Evolutionary conservation across 2,113 vertebrate species (phyloP).

Genomic region (Hystrix brachyura): DNA sequence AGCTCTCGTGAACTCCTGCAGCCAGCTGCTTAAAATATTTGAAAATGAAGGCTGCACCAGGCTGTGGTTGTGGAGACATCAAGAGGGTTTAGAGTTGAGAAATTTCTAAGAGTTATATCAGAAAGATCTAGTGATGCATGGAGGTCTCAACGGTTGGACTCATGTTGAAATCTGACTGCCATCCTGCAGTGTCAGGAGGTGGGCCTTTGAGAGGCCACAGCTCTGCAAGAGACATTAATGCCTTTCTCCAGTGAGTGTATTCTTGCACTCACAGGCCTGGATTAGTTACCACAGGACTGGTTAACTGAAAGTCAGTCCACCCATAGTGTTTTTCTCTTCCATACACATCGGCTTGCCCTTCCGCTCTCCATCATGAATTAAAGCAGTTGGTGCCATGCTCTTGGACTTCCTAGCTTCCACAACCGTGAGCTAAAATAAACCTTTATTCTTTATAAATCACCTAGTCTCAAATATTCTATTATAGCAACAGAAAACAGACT

Average conservation of each 20-base stretch:
- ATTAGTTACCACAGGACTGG: not conserved
- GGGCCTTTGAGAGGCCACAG: not conserved
- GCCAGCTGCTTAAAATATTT: not conserved
- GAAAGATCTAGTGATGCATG: not conserved
- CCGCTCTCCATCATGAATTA: not conserved
- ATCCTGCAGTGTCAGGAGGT: not conserved
- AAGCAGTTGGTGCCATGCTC: not conserved
- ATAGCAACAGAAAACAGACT: not conserved
- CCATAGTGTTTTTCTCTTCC: not conserved
- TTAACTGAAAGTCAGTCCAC: not conserved
- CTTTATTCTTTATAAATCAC: not conserved
- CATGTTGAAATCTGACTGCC: not conserved
- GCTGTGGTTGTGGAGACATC: not conserved
- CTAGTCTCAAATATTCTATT: not conserved
- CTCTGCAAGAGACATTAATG: too few relatives aligned
- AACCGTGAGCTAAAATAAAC: not conserved
- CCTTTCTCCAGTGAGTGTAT: not conserved
- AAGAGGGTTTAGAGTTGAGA: not conserved
- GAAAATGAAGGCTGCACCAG: not conserved
- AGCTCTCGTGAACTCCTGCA: too few relatives aligned
- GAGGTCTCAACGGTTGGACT: not conserved
- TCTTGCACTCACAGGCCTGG: not conserved
- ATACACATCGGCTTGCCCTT: not conserved
- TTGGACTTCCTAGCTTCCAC: not conserved
- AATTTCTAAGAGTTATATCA: conserved; percentile 5